Evolutionary conservation across 37 sponge, comb jelly and placozoan genomes (phyloP).

Genomic region (Eunapius fragilis): DNA sequence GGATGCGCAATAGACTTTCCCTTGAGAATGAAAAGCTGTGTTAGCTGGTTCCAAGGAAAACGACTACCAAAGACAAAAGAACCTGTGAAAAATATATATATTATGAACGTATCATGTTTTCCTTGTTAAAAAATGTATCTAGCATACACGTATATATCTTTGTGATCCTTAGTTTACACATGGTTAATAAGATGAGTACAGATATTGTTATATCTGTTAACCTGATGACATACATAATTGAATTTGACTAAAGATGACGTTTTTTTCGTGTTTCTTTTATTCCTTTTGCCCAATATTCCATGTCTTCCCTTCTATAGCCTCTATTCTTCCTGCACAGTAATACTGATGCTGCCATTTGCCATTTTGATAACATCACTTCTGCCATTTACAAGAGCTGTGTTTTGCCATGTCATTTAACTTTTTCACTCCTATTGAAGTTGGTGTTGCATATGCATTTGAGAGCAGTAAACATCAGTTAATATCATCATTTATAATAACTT

Average conservation of each 20-base stretch:
- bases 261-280: no score
- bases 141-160: not conserved
- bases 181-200: not conserved
- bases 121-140: not conserved
- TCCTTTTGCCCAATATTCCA: no score
- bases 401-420: not conserved
- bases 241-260: no score
- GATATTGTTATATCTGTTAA: no score
- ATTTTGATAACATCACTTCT: not conserved
- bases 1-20: conserved; percentile 45
- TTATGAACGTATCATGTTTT: not conserved
- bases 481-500: not conserved
- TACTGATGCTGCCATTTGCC: not conserved
- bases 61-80: not conserved
- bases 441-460: not conserved
- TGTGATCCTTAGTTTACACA: not conserved
- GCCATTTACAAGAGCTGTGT: not conserved
- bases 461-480: not conserved
- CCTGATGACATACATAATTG: no score
- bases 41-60: conserved; percentile 20
- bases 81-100: not conserved
- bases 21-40: conserved; percentile 9
- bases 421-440: not conserved
- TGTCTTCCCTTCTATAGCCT: no score
- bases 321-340: not conserved